These are phyloP conservation scores for Carlito syrichta DNA, from an alignment of 2,113 vertebrate species.

Conservation along the genomic window DNA sequence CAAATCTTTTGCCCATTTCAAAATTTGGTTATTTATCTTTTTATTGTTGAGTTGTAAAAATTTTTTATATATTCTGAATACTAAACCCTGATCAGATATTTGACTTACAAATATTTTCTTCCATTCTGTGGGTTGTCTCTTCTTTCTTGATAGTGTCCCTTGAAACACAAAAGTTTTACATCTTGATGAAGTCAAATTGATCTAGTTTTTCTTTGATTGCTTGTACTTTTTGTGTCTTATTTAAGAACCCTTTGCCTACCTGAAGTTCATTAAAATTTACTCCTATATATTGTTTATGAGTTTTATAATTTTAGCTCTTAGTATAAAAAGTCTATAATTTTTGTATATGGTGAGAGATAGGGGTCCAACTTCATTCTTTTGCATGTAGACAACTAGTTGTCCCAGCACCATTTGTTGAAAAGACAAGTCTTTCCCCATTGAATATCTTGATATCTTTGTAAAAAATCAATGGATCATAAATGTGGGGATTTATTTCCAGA, in stretches of 20 bases:
- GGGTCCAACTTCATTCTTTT: neutral
- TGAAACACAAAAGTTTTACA: neutral
- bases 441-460: neutral
- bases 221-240: neutral
- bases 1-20: neutral
- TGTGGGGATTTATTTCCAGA: neutral
- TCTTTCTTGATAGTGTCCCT: neutral
- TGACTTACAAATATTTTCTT: neutral
- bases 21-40: neutral
- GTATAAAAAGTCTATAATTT: neutral
- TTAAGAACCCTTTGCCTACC: neutral
- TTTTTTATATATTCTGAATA: neutral
- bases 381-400: neutral
- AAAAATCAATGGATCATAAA: neutral
- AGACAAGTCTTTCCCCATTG: neutral
- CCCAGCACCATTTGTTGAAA: neutral
- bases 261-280: neutral
- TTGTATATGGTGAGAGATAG: neutral
- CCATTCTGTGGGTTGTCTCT: neutral
- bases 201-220: neutral
- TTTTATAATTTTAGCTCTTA: neutral
- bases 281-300: neutral
- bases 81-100: neutral
- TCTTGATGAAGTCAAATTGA: neutral
- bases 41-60: neutral